These are phyloP conservation scores for Spheniscus humboldti DNA, from an alignment of 2,797 vertebrate species.

Conservation along the genomic window DNA sequence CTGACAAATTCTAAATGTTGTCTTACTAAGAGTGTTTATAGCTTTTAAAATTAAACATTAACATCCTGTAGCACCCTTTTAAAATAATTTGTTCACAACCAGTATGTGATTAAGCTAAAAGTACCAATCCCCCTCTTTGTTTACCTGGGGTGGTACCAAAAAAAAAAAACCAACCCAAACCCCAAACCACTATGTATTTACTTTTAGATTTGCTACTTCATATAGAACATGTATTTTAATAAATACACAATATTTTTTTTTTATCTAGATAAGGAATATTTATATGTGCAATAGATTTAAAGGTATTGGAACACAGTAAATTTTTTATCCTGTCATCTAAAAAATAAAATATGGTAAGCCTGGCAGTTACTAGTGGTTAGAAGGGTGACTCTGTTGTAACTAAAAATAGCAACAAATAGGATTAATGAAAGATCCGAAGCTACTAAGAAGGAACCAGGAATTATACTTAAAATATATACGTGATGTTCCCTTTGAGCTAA, in stretches of 20 bases:
- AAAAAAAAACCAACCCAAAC: not conserved
- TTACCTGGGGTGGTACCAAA: fast-evolving
- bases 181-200: not conserved
- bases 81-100: not conserved
- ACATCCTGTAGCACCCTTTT: not conserved
- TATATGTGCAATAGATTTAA: not conserved
- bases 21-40: not conserved
- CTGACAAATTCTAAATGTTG: not conserved
- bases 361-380: not conserved
- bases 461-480: fast-evolving
- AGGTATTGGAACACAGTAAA: not conserved
- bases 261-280: not conserved
- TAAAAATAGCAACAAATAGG: not conserved
- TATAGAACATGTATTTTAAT: not conserved
- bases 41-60: not conserved
- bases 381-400: not conserved
- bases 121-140: fast-evolving
- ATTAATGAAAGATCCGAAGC: not conserved
- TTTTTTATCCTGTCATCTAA: not conserved
- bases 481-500: not conserved
- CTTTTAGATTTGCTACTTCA: not conserved
- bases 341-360: not conserved
- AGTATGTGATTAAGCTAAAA: not conserved
- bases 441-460: not conserved
- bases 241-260: not conserved